Evolutionary conservation across 1,140 invertebrate species (phyloP).

Genomic region (Scaptomyza hsui): DNA sequence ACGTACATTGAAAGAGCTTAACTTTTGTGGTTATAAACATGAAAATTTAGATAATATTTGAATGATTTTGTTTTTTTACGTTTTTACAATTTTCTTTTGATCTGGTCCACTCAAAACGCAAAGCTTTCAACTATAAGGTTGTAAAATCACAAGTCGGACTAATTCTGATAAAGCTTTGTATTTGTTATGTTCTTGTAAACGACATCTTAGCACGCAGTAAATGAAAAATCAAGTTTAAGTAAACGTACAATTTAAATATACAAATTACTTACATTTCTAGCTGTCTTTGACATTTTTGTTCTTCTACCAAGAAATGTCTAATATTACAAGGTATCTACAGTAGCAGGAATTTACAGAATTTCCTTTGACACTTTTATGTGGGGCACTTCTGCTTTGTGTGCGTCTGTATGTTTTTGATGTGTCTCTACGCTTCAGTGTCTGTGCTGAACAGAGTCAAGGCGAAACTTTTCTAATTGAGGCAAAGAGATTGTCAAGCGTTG

Average conservation of each 20-base stretch:
- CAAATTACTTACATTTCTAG: constrained; percentile 11
- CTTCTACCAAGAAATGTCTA: constrained; percentile 7
- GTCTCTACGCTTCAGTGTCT: constrained; percentile 1
- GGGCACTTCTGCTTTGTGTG: constrained; percentile 10
- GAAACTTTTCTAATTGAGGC: constrained; percentile 74
- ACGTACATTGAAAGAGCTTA: neutral
- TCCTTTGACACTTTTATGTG: constrained; percentile 15
- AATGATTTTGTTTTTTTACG: neutral
- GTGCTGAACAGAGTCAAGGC: constrained; percentile 35
- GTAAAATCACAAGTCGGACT: too few species aligned
- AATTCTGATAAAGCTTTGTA: too few species aligned
- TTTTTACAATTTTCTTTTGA: neutral
- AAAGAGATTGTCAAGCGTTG: constrained; percentile 55
- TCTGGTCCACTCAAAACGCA: too few species aligned
- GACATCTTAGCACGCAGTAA: neutral
- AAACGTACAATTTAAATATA: constrained; percentile 20
- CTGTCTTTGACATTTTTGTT: constrained; percentile 15
- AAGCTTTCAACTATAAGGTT: too few species aligned
- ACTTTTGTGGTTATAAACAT: neutral
- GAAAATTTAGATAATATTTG: neutral
- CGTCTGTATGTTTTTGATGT: neutral
- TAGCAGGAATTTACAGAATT: constrained; percentile 9
- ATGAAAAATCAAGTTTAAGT: neutral
- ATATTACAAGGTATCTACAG: constrained; percentile 29
- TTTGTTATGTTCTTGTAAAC: too few species aligned